Base-by-base conservation (phyloP, 2,888 invertebrate species). In the Dione juno region DNA sequence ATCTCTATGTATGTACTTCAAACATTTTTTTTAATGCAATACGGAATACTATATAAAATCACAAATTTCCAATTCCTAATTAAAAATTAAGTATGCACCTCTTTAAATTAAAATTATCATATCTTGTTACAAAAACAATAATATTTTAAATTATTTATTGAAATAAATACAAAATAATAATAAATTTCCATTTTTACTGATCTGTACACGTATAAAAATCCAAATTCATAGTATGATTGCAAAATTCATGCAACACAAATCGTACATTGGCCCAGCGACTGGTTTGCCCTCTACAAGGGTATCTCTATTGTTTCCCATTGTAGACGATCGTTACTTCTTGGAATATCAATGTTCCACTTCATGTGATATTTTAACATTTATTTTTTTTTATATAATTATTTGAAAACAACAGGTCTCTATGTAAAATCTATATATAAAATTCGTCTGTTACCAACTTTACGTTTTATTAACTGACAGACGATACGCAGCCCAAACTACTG, bases 321-420 rank as follows among this genome's bases (percentile, higher is more conserved):
- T 75, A 70, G 69, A 70, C 66, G 66, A 68, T 63, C 63, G 66
- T 75, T 75, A 41, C 40, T 72, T 76, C 76, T 74, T 75, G 50
- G 73, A 76, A 76, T 74, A 76, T 70, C 54, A 71, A 74, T 73
- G 54, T 57, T 66, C 35, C 57, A 53, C 50, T 58, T 57, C 58
- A 58, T 69, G 16, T 9, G n/a, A n/a, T 54, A 8, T 54, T 35
- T n/a, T n/a, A 10, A 54, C 14, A 35, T 54, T 35, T 54, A 35
- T 35, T 35, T 16, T 16, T 50, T 16, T 1, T 16, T 50, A 48
- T 19, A 14, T 14, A 45, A 7, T 14, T 45, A 14, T n/a, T 0
- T 45, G 7, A 11, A 19, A 19, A 8, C 28, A 28, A 28, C 28
- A 28, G 2, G 5, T 28, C 5, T 28, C 28, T 28, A 28, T 28